Base-by-base conservation (phyloP, 2,888 invertebrate species). In the Antitype chi region DNA sequence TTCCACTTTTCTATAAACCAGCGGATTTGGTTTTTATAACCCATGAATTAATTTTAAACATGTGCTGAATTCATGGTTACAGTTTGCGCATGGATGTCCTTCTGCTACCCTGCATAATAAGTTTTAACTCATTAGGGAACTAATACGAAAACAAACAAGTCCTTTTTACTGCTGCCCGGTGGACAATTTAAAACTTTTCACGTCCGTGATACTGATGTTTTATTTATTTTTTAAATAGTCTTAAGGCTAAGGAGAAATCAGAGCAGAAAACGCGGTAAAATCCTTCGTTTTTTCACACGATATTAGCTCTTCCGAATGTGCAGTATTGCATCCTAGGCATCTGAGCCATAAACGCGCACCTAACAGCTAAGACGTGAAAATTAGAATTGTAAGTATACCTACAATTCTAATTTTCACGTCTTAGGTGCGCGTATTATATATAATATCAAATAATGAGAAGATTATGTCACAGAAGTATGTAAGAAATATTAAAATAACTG, bases 91-190 rank as follows among this genome's bases (percentile, higher is more conserved):
- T 43, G 2, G 11, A 11, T 47, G 43, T 1, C 3, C 38, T 6
- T 38, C 43, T 1, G 13, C 11, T 11, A 11, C 43, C 11, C 11
- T 47, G 11, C 13, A 5, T 38, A 60, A 75, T 38, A 52, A 25
- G 59, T 74, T 76, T 76, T 74, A 43, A n/a, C n/a, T 62, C 43
- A 53, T 60, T 59, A 75, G 13, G 3, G 23, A 57, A 64, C 77
- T 64, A 76, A 64, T n/a, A 57, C 17, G 23, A 64, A 53, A 57
- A 49, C 17, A 32, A 63, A 63, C 11, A 23, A 25, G 43, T 55
- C 5, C 20, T 49, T 67, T 38, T 17, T 49, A 43, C 32, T 28
- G 8, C 32, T 59, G 8, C 17, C 43, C 25, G 20, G 32, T n/a
- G n/a, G 17, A 60, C 25, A 76, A 53, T 59, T 52, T 32, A 0